These are phyloP conservation scores for Anolis carolinensis DNA, from an alignment of 2,113 vertebrate genomes.

Conservation along the genomic window DNA sequence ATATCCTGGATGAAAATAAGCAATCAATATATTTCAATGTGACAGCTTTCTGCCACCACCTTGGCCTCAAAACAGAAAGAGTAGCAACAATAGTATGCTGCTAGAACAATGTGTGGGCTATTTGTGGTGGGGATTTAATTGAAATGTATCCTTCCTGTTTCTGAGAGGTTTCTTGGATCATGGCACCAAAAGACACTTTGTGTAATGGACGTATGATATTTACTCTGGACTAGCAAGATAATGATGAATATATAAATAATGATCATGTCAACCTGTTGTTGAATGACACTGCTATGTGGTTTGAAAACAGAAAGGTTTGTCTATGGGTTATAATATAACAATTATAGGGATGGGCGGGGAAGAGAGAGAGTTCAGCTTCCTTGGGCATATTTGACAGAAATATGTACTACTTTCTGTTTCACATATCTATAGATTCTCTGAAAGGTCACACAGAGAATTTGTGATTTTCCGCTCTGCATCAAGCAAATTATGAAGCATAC, in stretches of 20 bases:
- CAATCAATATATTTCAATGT: neutral
- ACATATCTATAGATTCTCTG: neutral
- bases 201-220: conserved; percentile 30
- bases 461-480: conserved; percentile 1
- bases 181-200: conserved; percentile 28
- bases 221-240: conserved; percentile 33
- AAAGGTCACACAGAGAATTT: neutral
- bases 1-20: conserved; percentile 29
- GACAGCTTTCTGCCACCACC: neutral
- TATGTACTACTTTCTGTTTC: neutral
- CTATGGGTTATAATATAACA: conserved; percentile 25
- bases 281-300: conserved; percentile 34
- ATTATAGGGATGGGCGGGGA: neutral
- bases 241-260: conserved; percentile 42
- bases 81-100: neutral
- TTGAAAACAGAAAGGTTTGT: conserved; percentile 40
- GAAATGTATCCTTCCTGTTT: conserved; percentile 39
- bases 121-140: conserved; percentile 30
- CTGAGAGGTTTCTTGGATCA: conserved; percentile 39
- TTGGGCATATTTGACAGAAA: conserved; percentile 36
- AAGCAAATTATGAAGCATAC: neutral
- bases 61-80: neutral
- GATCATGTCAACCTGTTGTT: conserved; percentile 47
- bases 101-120: conserved; percentile 3
- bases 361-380: conserved; percentile 24